Conservation (phyloP, 2,113 vertebrate species). For the Picathartes gymnocephalus region DNA sequence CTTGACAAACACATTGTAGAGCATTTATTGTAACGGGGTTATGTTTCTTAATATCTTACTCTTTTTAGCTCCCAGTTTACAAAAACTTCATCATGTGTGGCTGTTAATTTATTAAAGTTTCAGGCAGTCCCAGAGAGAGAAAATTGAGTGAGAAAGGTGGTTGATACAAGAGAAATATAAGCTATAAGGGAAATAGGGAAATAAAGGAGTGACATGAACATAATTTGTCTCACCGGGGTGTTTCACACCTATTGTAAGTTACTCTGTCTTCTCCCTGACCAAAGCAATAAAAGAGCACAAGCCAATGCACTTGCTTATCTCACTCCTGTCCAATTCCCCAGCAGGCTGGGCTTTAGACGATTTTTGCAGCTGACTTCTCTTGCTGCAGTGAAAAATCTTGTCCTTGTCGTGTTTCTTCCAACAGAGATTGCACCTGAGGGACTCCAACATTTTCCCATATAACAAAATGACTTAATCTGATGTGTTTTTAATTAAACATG, state of each 20-base stretch:
- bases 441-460: not conserved
- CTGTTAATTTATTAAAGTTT: not conserved
- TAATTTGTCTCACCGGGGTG: not conserved
- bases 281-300: not conserved
- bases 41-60: not conserved
- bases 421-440: not conserved
- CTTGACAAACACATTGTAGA: not conserved
- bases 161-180: not conserved
- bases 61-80: not conserved
- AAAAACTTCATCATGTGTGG: not conserved
- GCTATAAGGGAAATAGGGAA: not conserved
- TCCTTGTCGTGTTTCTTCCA: not conserved
- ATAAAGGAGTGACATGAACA: not conserved
- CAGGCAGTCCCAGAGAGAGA: not conserved
- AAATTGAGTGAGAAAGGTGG: not conserved
- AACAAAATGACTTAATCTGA: conserved; percentile 41
- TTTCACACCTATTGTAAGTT: conserved; percentile 1
- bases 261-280: not conserved
- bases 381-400: not conserved
- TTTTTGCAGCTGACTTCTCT: not conserved
- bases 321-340: not conserved
- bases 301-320: not conserved
- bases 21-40: rapidly evolving
- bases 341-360: not conserved
- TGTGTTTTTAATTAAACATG: conserved; percentile 38